A percentile compares a stretch with the other conserved stretches of the same genome.
These are phyloP conservation scores for Panthera uncia DNA, from an alignment of 2,113 vertebrate species.

Conservation along the genomic window DNA sequence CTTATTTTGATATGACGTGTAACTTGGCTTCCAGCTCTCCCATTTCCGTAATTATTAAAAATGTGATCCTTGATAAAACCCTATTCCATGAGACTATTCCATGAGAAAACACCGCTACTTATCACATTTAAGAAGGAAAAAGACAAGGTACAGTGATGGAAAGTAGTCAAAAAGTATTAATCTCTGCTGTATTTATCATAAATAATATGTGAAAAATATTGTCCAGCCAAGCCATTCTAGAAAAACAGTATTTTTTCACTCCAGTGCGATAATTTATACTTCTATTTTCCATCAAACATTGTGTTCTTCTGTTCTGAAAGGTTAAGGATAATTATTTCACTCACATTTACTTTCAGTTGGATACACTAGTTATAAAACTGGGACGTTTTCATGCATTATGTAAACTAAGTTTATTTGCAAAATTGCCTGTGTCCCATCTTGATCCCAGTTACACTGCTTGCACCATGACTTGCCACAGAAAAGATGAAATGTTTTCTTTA, in stretches of 20 bases:
- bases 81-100: background rate
- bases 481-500: background rate
- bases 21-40: background rate
- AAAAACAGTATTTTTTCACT: background rate
- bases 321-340: background rate
- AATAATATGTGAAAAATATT: background rate
- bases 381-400: background rate
- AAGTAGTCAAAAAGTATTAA: background rate
- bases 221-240: background rate
- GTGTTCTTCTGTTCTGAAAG: background rate
- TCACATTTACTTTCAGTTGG: background rate
- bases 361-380: background rate
- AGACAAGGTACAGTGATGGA: background rate
- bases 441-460: background rate
- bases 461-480: background rate
- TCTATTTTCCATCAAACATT: background rate
- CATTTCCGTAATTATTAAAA: background rate
- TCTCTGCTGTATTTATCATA: background rate
- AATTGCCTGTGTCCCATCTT: background rate
- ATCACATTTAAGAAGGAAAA: background rate
- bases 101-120: background rate
- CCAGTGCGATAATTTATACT: background rate
- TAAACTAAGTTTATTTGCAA: background rate
- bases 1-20: background rate
- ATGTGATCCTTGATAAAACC: background rate